These are phyloP conservation scores for Hassar affinis DNA, from an alignment of 2,113 vertebrate species.

Conservation along the genomic window DNA sequence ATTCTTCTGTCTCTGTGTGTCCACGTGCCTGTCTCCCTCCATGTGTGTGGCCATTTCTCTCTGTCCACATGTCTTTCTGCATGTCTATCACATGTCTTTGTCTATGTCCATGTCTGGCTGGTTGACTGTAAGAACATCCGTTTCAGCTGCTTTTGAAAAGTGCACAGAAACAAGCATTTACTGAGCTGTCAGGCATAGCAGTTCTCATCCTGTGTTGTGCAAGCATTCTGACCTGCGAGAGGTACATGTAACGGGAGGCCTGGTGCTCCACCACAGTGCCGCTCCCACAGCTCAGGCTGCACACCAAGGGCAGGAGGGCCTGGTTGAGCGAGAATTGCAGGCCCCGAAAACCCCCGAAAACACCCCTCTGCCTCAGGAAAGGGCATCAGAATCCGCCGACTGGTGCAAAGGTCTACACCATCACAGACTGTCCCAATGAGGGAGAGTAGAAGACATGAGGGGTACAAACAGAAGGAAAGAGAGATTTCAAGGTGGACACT, in stretches of 20 bases:
- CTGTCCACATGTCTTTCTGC: neutral
- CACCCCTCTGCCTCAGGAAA: constrained; percentile 74
- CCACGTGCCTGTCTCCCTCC: neutral
- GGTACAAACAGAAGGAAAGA: constrained; percentile 61
- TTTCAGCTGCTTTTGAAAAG: neutral
- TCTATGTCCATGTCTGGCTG: neutral
- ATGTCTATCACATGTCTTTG: neutral
- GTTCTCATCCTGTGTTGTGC: neutral
- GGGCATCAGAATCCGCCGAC: constrained; percentile 75
- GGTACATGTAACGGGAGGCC: constrained; percentile 72
- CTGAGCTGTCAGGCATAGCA: neutral
- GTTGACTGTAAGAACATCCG: neutral
- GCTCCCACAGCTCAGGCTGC: constrained; percentile 79
- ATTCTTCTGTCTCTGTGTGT: neutral
- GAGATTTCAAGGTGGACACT: constrained; percentile 65
- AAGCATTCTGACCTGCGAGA: constrained; percentile 73
- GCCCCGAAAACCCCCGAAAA: constrained; percentile 73
- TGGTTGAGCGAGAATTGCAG: constrained; percentile 68
- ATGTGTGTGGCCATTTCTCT: neutral
- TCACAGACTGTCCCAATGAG: constrained; percentile 56
- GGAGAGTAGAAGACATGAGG: constrained; percentile 36
- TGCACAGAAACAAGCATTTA: neutral
- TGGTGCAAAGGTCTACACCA: constrained; percentile 73
- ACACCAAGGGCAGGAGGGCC: constrained; percentile 67
- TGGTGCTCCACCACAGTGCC: constrained; percentile 71